Base-by-base conservation (phyloP, 2,888 invertebrate species). In the Molanna angustata region DNA sequence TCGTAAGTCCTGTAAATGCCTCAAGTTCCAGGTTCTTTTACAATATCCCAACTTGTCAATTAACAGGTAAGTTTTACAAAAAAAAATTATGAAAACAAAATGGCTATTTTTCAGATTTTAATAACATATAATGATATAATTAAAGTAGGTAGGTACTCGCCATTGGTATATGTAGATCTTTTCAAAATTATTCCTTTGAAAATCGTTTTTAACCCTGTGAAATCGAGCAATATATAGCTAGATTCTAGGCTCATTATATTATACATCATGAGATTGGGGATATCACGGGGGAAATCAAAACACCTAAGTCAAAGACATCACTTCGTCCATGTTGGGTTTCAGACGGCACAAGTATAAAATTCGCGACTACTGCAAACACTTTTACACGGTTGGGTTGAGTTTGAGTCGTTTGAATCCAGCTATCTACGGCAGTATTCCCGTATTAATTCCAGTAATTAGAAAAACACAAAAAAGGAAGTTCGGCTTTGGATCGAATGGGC, bases 381-480 rank as follows among this genome's bases (percentile, higher is more conserved):
- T 52, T 56, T 56, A 52, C 52, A 56, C 56, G 52, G 32, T 20
- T 21, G 49, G 56, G 39, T 42, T 35, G 35, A 21, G n/a, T 22
- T 6, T 41, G 19, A 11, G 42, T 27, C 27, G 4, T 4, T 4
- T 27, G 27, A 11, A 27, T 27, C 11, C 27, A 27, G 42, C 14
- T 13, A 42, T 42, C 22, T 42, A 27, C 22, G 21, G 13, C 17
- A 21, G 40, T 52, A 39, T 44, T 49, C 49, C 45, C 32, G 52
- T 45, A 53, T 52, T 46, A 53, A 49, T 49, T 56, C 47, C 42
- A 42, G 52, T 56, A 53, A 56, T 56, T 56, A 56, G 49, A 49
- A 53, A 56, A 53, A 51, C 51, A 44, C 40, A 45, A 48, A 56
- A 43, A 41, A 32, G 49, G 41, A 13, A 27, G 22, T 37, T 39